Evolutionary conservation across 1,140 invertebrate genomes (phyloP).

Genomic region (Procambarus virginalis): DNA sequence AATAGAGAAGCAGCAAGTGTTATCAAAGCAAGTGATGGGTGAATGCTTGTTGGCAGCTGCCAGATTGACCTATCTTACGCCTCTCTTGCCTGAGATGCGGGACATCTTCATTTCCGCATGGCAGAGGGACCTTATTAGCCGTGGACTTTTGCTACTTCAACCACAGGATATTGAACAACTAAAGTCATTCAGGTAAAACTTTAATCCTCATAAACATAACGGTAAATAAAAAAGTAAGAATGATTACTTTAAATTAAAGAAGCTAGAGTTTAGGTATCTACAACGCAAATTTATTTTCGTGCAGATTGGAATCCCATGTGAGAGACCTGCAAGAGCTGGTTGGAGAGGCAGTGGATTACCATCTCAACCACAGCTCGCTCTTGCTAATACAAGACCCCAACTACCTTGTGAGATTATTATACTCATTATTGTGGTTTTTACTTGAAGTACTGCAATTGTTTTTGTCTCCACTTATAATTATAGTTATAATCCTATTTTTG

Average conservation of each 20-base stretch:
- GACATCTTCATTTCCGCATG: not conserved
- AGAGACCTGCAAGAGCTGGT: constrained; percentile 7
- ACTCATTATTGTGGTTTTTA: not conserved
- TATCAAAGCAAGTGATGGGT: constrained; percentile 27
- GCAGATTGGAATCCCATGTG: constrained; percentile 21
- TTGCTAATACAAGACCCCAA: constrained; percentile 39
- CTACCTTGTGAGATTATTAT: constrained; percentile 20
- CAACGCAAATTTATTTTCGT: not conserved
- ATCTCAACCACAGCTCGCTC: not conserved
- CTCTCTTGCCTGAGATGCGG: constrained; percentile 6
- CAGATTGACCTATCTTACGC: constrained; percentile 35
- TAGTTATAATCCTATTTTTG: not conserved
- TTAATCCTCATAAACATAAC: not conserved
- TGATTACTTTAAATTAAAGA: not conserved
- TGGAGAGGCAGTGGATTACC: constrained; percentile 21
- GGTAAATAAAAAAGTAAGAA: not conserved
- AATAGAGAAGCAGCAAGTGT: constrained; percentile 11
- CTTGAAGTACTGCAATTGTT: not conserved
- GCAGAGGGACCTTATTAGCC: constrained; percentile 25
- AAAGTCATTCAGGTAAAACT: not conserved
- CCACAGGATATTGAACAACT: not conserved
- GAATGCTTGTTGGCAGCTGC: constrained; percentile 53
- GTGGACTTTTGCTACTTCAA: constrained; percentile 18
- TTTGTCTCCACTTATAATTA: not conserved
- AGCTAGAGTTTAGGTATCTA: not conserved